Percentiles rank a stretch among this genome's conserved stretches.
Evolutionary conservation across 64 coral and sea anemone genomes (phyloP).

Genomic region (Platygyra sinensis): DNA sequence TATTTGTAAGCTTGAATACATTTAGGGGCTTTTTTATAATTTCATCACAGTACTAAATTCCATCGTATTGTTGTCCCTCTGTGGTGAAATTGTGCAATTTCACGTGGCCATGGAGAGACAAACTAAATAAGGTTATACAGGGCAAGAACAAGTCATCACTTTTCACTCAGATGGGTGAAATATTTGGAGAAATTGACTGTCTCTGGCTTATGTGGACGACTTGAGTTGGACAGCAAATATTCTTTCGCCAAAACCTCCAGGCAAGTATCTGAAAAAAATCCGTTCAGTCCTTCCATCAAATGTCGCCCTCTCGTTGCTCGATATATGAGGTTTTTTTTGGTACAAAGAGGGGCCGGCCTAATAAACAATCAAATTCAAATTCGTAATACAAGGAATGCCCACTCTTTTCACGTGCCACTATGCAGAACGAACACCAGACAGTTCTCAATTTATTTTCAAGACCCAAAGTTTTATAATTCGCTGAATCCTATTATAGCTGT

Average conservation of each 20-base stretch:
- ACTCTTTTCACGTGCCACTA: too few relatives aligned
- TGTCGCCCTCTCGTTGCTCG: conserved; percentile 1
- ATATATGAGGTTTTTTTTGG: not conserved
- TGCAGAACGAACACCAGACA: too few relatives aligned
- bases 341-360: not conserved
- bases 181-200: not conserved
- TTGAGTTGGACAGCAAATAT: not conserved
- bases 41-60: too few relatives aligned
- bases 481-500: too few relatives aligned
- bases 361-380: too few relatives aligned
- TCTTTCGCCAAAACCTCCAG: not conserved
- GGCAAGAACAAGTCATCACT: not conserved
- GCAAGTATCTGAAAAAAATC: not conserved
- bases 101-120: not conserved
- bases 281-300: not conserved
- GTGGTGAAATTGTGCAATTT: not conserved
- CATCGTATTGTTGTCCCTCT: not conserved
- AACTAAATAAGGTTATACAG: not conserved
- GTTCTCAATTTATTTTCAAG: too few relatives aligned
- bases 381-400: too few relatives aligned
- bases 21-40: too few relatives aligned
- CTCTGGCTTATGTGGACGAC: conserved; percentile 2
- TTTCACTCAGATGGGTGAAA: not conserved
- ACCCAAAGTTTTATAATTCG: too few relatives aligned
- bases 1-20: too few relatives aligned